Conservation (phyloP, 2,113 vertebrate genomes). For the Uria aalge region DNA sequence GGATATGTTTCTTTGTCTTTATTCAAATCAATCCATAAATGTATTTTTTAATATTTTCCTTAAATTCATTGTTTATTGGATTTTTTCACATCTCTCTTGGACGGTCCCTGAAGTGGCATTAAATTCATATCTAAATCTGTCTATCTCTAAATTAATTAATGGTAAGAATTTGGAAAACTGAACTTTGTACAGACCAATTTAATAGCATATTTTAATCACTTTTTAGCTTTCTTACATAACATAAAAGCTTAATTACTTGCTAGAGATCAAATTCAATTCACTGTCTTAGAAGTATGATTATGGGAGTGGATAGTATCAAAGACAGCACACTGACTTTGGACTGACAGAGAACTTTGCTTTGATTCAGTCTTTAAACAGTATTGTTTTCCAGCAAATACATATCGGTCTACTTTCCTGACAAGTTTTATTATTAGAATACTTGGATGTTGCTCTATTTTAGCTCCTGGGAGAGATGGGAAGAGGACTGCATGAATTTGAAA, state of each 20-base stretch:
- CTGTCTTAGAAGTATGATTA: not conserved
- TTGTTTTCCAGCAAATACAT: slow-evolving; percentile 27
- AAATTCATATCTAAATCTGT: not conserved
- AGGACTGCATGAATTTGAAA: not conserved
- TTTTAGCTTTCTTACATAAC: not conserved
- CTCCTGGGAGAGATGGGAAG: not conserved
- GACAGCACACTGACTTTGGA: not conserved
- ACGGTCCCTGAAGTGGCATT: not conserved
- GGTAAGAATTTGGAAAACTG: not conserved
- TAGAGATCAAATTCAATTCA: not conserved
- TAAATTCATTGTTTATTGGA: not conserved
- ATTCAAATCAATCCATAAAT: not conserved
- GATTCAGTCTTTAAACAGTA: slow-evolving; percentile 1
- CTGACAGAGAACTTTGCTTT: not conserved
- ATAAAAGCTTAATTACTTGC: not conserved
- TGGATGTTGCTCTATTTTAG: not conserved
- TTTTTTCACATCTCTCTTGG: not conserved
- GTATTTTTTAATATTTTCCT: not conserved
- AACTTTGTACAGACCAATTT: not conserved
- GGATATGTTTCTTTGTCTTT: not conserved
- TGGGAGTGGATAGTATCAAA: not conserved
- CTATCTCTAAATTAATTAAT: not conserved
- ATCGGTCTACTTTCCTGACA: not conserved
- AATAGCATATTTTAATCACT: not conserved
- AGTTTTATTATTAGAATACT: slow-evolving; percentile 41